Evolutionary conservation across 1,140 invertebrate species (phyloP), one percentile per base, ranked within the genome.

Genomic region (Euwallacea fornicatus): DNA sequence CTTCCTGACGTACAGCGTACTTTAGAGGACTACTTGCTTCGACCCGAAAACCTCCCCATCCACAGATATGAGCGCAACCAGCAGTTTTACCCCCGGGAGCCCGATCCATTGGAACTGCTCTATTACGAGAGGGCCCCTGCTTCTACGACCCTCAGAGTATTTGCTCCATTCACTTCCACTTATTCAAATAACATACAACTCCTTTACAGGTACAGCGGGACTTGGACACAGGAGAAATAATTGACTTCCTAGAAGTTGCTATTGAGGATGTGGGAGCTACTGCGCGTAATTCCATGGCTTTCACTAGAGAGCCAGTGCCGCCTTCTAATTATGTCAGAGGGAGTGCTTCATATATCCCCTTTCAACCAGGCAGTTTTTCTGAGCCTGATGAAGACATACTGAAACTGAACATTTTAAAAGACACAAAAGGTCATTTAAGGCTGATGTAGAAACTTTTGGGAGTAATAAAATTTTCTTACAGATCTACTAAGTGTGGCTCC

Each of bases 361-460:
- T 94, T 81, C 91, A 89, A 90, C 91, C 92, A 69, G 91, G 89
- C 44, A 91, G 91, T 44, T 89, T 92, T 76, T 87, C 90, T 54
- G 86, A 90, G 77, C 86, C 85, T 46, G 64, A 54, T 11, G 44
- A 69, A 46, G 61, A 75, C 58, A 47, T 76, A 7, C 71, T 73
- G 13, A 73, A 76, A 66, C 11, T 58, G 64, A 67, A 44, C 59
- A 50, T 71, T 47, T 8, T 66, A 2, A 42, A 41, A 66, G 13
- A 64, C 13, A 15, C 44, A 6, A 33, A 33, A 33, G 21, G 21
- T 33, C 4, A 4, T 33, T 4, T 33, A 33, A 11, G 47, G 6
- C 13, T 11, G 13, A 50, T 50, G 1, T 50, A 11, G 47, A 50
- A 6, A 2, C 10, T 33, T 33, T 33, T 33, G 21, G 21, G 21